These are phyloP conservation scores for Bradypodion ventrale DNA, from an alignment of 2,797 vertebrate genomes.

Conservation along the genomic window DNA sequence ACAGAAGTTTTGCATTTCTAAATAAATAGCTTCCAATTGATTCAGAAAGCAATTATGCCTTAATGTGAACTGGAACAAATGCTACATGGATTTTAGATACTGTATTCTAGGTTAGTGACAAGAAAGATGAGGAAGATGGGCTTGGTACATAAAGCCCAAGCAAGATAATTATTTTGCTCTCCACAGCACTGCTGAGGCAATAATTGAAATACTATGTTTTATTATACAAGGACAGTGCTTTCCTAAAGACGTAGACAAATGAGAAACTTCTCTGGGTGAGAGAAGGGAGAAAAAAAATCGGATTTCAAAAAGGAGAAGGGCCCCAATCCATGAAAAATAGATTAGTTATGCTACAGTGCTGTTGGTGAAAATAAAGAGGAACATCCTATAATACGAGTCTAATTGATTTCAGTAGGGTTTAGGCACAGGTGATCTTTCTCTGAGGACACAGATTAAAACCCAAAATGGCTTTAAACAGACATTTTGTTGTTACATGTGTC, in stretches of 20 bases:
- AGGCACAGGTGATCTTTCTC: neutral
- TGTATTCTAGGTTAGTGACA: conserved; percentile 43
- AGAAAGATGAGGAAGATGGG: conserved; percentile 37
- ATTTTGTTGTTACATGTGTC: neutral
- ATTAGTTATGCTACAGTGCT: neutral
- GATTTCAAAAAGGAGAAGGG: conserved; percentile 4
- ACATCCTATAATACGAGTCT: neutral
- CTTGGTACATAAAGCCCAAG: conserved; percentile 40
- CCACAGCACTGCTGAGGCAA: conserved; percentile 9
- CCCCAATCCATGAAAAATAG: neutral
- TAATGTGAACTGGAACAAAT: conserved; percentile 60
- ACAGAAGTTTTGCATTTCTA: conserved; percentile 35
- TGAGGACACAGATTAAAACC: neutral
- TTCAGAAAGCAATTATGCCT: conserved; percentile 56
- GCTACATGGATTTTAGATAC: conserved; percentile 44
- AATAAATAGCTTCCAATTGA: conserved; percentile 46
- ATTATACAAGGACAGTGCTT: neutral
- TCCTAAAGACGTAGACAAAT: conserved; percentile 30
- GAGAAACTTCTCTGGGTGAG: neutral
- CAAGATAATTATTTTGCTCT: conserved; percentile 49
- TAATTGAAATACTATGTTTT: conserved; percentile 45
- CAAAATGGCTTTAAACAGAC: neutral
- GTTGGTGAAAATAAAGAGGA: neutral
- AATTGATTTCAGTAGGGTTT: neutral
- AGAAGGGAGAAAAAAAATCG: neutral